A percentile compares a stretch with the other conserved stretches of the same genome.
These are phyloP conservation scores for Orgyia antiqua DNA, from an alignment of 2,888 invertebrate genomes.

Conservation along the genomic window DNA sequence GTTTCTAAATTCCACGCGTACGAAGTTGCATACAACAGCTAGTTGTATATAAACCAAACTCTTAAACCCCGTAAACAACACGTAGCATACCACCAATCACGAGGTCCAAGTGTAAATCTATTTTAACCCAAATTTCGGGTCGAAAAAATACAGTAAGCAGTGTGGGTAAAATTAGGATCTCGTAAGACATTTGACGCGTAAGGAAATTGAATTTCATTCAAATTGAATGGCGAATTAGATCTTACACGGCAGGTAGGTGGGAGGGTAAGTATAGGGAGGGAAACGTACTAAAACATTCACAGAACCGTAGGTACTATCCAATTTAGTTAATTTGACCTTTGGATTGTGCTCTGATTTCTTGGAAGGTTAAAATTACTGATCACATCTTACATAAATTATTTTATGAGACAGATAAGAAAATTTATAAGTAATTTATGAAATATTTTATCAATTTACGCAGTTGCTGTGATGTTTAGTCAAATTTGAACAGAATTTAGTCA, in stretches of 20 bases:
- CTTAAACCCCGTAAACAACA: too few species aligned
- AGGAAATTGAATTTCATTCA: conserved; percentile 55
- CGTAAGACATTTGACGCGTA: conserved; percentile 59
- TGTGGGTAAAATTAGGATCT: conserved; percentile 59
- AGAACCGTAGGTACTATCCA: conserved; percentile 23
- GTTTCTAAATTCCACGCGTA: too few species aligned
- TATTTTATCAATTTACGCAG: too few species aligned
- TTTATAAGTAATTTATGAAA: too few species aligned
- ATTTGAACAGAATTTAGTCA: too few species aligned
- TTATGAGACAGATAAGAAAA: conserved; percentile 11
- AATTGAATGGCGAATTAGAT: conserved; percentile 62
- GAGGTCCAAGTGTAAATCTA: too few species aligned
- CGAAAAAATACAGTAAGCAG: conserved; percentile 36
- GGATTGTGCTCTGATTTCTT: conserved; percentile 28
- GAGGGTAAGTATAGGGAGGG: conserved; percentile 9
- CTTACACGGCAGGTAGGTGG: conserved; percentile 34
- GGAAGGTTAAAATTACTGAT: conserved; percentile 19
- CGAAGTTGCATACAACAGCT: too few species aligned
- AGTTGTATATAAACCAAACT: too few species aligned
- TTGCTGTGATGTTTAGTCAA: too few species aligned
- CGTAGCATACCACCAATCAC: too few species aligned
- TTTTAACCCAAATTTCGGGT: too few species aligned
- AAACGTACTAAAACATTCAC: conserved; percentile 18
- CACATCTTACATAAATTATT: conserved; percentile 20
- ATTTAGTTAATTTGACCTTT: conserved; percentile 26